Evolutionary conservation across 2,113 vertebrate genomes (phyloP).

Genomic region (Romanogobio albipinnatus): DNA sequence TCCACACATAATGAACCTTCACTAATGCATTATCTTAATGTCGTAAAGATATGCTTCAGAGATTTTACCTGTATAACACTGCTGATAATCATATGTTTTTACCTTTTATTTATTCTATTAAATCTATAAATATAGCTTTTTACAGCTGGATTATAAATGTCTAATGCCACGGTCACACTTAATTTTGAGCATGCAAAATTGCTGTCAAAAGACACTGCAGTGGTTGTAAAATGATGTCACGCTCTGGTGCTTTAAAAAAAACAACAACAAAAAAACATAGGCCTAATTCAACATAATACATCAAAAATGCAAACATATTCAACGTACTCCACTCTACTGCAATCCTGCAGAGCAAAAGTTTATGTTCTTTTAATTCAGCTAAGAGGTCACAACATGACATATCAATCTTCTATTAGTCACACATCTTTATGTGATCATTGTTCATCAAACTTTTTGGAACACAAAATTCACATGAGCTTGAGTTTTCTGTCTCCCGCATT

Average conservation of each 20-base stretch:
- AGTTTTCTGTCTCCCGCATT: not conserved
- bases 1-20: not conserved
- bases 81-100: no score
- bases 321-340: not conserved
- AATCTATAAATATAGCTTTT: not conserved
- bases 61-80: not conserved
- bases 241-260: not conserved
- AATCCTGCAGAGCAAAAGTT: not conserved
- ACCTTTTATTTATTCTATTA: no score
- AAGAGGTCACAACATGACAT: not conserved
- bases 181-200: not conserved
- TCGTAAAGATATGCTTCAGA: not conserved
- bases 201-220: not conserved
- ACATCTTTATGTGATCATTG: not conserved
- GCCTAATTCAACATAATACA: not conserved
- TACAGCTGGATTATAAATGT: not conserved
- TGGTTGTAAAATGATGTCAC: not conserved
- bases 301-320: not conserved
- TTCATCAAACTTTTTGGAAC: not conserved
- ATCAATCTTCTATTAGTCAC: not conserved
- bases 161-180: not conserved
- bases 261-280: no score
- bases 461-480: not conserved
- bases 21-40: not conserved
- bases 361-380: not conserved